Evolutionary conservation across 2,888 invertebrate species (phyloP).

Genomic region (Petrolisthes manimaculis): DNA sequence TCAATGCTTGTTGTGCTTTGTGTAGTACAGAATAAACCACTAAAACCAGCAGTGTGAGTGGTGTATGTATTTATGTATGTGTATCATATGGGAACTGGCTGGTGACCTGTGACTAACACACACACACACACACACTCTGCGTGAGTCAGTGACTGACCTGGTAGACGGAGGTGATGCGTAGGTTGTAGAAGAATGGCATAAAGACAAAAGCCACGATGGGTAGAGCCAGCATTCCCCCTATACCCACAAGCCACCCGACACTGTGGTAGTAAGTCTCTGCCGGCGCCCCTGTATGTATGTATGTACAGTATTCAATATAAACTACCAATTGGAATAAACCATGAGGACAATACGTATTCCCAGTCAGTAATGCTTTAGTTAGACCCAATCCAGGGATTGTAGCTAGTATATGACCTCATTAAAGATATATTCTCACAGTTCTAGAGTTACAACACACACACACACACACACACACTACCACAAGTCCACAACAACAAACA

Average conservation of each 20-base stretch:
- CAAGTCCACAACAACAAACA: too few relatives aligned
- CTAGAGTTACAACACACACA: too few relatives aligned
- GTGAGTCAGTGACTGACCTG: conserved; percentile 67
- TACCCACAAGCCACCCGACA: conserved; percentile 68
- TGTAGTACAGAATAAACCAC: not conserved
- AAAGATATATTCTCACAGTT: too few relatives aligned
- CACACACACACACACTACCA: too few relatives aligned
- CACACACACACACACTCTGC: not conserved
- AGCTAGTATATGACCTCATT: too few relatives aligned
- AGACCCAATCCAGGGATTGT: not conserved
- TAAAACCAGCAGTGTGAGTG: too few relatives aligned
- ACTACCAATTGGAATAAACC: not conserved
- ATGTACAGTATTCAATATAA: not conserved
- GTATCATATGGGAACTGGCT: not conserved
- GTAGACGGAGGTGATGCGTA: conserved; percentile 69
- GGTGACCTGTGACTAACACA: not conserved
- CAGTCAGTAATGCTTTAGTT: not conserved
- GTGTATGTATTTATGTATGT: too few relatives aligned
- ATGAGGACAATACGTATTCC: not conserved
- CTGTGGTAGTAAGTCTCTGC: conserved; percentile 69
- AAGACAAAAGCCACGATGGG: conserved; percentile 66
- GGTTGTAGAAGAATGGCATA: conserved; percentile 68
- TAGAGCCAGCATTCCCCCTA: conserved; percentile 65
- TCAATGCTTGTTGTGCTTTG: too few relatives aligned
- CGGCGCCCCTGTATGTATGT: conserved; percentile 67